Evolutionary conservation across 2,113 vertebrate genomes (phyloP), one percentile per base, ranked within the genome.

Genomic region (Cnemophilus loriae): DNA sequence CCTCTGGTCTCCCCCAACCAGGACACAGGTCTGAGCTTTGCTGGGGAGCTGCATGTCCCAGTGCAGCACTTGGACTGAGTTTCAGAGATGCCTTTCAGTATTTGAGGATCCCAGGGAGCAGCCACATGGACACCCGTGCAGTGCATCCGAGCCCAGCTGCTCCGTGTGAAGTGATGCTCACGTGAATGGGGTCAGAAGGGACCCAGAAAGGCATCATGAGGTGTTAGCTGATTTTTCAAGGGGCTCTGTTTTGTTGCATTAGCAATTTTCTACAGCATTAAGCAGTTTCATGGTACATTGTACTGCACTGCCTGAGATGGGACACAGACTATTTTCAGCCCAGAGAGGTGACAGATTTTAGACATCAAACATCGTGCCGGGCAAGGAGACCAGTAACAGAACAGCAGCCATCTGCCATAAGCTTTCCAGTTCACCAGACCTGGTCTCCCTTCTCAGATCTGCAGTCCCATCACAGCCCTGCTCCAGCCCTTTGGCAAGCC

Each of bases 181-280:
- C 13, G 2, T 16, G 30, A 60, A 4, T 0, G 3, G 69, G 73
- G 83, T 82, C 84, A 78, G 39, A 22, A 78, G 39, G 59, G 70
- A 95, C 88, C 76, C 90, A 69, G 70, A 76, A 68, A 37, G 44
- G 52, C 52, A 74, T 35, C 69, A 77, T 1, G 37, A 94, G 69
- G 87, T 1, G 6, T 80, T 84, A 87, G 79, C 61, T 77, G 69
- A 91, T 97, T 96, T 95, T 97, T 37, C 91, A 96, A 93, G 94
- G 87, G 57, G 85, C 89, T 97, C 85, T 84, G 41, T 22, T 88
- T 52, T 78, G 76, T 95, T 96, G 78, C 86, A 23, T 57, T 85
- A 84, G 74, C 85, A 71, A 97, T 97, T 97, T 97, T 95, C 96
- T 96, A 87, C 91, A 81, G 92, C 91, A 83, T 95, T 95, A 97